Base-by-base conservation (phyloP, 2,797 vertebrate species). In the Myoxocephalus aenaeus region DNA sequence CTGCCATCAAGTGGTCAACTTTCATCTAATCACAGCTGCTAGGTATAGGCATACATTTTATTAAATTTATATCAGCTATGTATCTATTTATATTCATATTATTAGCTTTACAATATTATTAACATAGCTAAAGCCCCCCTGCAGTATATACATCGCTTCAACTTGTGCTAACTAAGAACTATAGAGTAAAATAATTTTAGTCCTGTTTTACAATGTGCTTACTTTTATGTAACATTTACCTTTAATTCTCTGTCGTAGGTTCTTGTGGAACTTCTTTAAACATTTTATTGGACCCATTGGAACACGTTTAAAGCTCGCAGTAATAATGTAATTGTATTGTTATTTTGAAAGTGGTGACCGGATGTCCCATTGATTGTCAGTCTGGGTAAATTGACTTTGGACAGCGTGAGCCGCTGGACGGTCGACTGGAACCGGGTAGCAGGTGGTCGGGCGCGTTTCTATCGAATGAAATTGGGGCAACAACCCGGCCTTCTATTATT, bases 261-360 rank as follows among this genome's bases (percentile, higher is more conserved):
- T 54, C 32, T 10, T 62, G 20, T 68, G 40, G 17, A 46, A 25
- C 20, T 5, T 38, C 20, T 51, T 71, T 22, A 17, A 38, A 57
- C 5, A 1, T 42, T 17, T 15, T 0, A 7, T 7, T 7, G 29
- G 8, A 1, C 38, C 29, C 13, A 25, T 12, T 48, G 12, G 11
- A 4, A 50, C 20, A 20, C 20, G 13, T 29, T 25, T 11, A 48
- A 46, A 63, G 9, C 12, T 34, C 1, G 8, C 10, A 50, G 12
- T 3, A 18, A 2, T 2, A 3, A 29, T 15, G 2, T 2, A 2
- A 17, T 14, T 2, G n/a, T 0, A 14, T 71, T 56, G 6, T 84
- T 89, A 89, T 73, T 87, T 84, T 91, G 86, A 86, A 92, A 86
- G 70, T 4, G 9, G 1, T 17, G 22, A 77, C 86, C 86, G 83